Conservation (phyloP, 1,140 invertebrate species). For the Parapsyche elsis region DNA sequence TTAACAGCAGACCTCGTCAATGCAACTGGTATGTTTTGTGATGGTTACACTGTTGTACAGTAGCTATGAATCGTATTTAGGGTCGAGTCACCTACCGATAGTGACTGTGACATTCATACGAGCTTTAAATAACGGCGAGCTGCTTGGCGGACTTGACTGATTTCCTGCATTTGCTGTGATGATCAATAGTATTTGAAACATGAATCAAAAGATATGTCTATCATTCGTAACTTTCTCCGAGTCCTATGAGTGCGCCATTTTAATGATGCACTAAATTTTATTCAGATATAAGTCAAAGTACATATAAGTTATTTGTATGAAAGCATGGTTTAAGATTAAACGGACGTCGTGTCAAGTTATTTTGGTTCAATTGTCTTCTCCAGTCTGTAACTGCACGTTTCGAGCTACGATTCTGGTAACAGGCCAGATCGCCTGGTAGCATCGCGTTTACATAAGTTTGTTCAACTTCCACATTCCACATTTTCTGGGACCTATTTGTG, state of each 20-base stretch:
- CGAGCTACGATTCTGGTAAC: not conserved
- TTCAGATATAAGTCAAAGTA: too few relatives aligned
- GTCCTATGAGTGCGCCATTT: too few relatives aligned
- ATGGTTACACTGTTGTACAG: not conserved
- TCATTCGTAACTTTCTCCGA: too few relatives aligned
- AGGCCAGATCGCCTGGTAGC: not conserved
- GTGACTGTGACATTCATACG: constrained; percentile 42
- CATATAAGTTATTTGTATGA: too few relatives aligned
- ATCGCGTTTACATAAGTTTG: constrained; percentile 4
- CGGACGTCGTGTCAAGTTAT: not conserved
- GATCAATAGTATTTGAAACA: not conserved
- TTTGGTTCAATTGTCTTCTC: not conserved
- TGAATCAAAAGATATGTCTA: too few relatives aligned
- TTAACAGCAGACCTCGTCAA: too few relatives aligned
- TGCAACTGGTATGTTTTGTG: not conserved
- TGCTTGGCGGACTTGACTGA: not conserved
- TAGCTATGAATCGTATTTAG: not conserved
- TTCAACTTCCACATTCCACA: constrained; percentile 37
- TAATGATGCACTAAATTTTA: too few relatives aligned
- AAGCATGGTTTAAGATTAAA: not conserved
- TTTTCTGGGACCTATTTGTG: not conserved
- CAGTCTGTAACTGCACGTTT: not conserved
- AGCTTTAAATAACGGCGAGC: constrained; percentile 40
- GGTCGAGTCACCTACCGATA: constrained; percentile 34
- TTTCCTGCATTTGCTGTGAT: not conserved